phyloP scores from a whole-genome alignment of 1,140 invertebrate genomes.

The Dendroctonus valens region DNA sequence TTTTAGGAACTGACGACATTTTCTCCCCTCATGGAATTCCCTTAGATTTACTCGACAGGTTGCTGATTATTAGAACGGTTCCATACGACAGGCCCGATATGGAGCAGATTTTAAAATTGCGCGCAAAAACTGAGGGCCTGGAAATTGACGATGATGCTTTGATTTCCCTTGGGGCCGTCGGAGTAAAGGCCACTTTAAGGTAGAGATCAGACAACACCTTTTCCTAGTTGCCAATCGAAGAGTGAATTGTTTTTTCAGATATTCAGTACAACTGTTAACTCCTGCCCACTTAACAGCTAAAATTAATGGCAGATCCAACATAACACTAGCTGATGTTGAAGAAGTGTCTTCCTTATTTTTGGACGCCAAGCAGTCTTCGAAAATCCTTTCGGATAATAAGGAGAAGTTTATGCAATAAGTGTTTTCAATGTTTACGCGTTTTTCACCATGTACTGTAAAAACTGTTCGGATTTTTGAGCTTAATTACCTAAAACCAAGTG shows the following conservation, averaged over 20 bases:
- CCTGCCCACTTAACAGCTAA: conserved; percentile 86
- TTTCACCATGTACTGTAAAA: neutral
- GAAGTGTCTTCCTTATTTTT: conserved; percentile 86
- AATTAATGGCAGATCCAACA: conserved; percentile 81
- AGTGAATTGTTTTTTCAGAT: conserved; percentile 50
- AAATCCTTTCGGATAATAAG: conserved; percentile 83
- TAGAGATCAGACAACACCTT: neutral
- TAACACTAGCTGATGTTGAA: conserved; percentile 77
- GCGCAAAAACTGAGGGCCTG: conserved; percentile 88
- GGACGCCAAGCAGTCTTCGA: conserved; percentile 95
- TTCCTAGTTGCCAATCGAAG: neutral
- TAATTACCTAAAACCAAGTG: neutral
- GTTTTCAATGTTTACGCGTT: neutral
- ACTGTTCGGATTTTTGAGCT: neutral
- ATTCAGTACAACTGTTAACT: conserved; percentile 92
- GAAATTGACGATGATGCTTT: conserved; percentile 84
- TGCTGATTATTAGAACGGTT: conserved; percentile 47
- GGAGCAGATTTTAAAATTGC: conserved; percentile 85
- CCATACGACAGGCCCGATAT: conserved; percentile 64
- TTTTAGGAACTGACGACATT: conserved; percentile 81
- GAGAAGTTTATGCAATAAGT: conserved; percentile 88
- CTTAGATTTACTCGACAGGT: conserved; percentile 83
- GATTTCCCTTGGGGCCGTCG: conserved; percentile 76
- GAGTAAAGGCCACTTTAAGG: conserved; percentile 81
- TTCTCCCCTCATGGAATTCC: conserved; percentile 93